phyloP scores from a whole-genome alignment of 2,113 vertebrate species.

The Corapipo altera region DNA sequence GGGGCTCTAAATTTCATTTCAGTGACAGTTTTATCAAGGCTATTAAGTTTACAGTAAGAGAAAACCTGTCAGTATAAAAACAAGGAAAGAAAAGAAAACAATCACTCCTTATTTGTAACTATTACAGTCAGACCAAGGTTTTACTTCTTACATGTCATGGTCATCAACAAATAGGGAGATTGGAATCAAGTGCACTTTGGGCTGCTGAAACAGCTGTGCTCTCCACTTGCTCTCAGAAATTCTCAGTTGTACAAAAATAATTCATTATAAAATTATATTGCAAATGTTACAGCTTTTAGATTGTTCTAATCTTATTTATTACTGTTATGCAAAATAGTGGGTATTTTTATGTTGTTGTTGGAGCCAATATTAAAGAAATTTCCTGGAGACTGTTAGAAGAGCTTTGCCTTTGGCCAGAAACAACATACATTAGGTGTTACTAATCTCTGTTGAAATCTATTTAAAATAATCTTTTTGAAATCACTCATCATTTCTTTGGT shows the following conservation, averaged over 20 bases:
- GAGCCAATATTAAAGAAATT: neutral
- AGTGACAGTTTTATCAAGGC: neutral
- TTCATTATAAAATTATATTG: neutral
- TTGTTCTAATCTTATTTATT: neutral
- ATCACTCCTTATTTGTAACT: neutral
- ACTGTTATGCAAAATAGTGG: neutral
- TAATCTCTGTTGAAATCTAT: neutral
- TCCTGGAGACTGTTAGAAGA: neutral
- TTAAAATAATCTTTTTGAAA: neutral
- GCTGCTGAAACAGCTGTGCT: neutral
- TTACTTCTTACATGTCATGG: neutral
- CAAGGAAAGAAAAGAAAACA: neutral
- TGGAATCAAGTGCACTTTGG: neutral
- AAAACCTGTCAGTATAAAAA: neutral
- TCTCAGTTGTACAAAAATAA: neutral
- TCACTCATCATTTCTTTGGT: neutral
- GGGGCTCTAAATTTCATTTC: neutral
- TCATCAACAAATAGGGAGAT: neutral
- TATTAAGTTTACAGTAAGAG: neutral
- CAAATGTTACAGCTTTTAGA: neutral
- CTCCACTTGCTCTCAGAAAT: neutral
- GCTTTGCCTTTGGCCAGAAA: neutral
- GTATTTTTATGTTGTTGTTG: neutral
- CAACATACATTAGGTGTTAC: neutral
- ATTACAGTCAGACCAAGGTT: neutral